Evolutionary conservation across 2,888 invertebrate species (phyloP).

Genomic region (Lathronympha strigana): DNA sequence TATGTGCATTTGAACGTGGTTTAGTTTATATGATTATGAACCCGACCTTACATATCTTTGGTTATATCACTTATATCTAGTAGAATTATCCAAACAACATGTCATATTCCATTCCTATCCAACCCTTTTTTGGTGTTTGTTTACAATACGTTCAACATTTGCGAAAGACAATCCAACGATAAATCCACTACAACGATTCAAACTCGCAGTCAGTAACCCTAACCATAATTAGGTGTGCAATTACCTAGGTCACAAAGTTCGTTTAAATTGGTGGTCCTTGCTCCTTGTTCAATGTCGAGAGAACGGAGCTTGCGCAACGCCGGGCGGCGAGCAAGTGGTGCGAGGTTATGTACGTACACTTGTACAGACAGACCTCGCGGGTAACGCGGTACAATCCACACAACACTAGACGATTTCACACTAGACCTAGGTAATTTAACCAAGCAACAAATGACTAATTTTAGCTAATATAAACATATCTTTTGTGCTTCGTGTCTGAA

Average conservation of each 20-base stretch:
- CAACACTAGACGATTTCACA: not conserved
- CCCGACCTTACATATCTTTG: no score
- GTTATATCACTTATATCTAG: no score
- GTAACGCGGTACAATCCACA: constrained; percentile 19
- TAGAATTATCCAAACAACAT: no score
- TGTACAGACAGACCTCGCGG: constrained; percentile 70
- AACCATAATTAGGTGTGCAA: not conserved
- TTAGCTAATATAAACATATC: no score
- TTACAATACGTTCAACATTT: no score
- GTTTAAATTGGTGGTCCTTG: constrained; percentile 56
- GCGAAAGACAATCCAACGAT: no score
- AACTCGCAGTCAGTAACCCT: not conserved
- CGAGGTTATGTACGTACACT: constrained; percentile 77
- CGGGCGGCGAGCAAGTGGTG: constrained; percentile 66
- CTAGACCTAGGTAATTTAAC: not conserved
- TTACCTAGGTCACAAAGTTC: constrained; percentile 37
- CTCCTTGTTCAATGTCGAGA: constrained; percentile 80
- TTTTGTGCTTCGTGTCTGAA: no score
- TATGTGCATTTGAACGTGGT: no score
- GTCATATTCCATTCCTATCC: no score
- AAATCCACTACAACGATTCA: not conserved
- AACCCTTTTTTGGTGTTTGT: no score
- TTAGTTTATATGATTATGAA: no score
- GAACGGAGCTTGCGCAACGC: constrained; percentile 61
- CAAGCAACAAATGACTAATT: not conserved